A percentile compares a stretch with the other conserved stretches of the same genome.
Conservation (phyloP, 2,113 vertebrate species). For the Nymphicus hollandicus region DNA sequence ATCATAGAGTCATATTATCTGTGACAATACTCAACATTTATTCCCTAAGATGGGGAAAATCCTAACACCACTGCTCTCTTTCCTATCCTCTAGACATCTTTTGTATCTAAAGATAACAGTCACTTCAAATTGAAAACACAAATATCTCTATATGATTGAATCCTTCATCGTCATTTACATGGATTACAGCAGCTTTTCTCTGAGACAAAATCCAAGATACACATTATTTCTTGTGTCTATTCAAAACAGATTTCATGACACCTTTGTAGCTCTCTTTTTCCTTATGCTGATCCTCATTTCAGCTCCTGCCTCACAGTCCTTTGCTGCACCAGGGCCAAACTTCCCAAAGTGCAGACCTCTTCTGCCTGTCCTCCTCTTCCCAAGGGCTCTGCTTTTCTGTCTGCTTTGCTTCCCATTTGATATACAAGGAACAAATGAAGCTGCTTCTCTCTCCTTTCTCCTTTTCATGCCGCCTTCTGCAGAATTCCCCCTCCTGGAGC, state of each 20-base stretch:
- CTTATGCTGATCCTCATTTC: background rate
- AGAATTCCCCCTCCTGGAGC: background rate
- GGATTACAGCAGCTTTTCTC: background rate
- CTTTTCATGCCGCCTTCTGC: background rate
- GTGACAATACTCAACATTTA: background rate
- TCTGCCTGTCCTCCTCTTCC: background rate
- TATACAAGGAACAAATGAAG: background rate
- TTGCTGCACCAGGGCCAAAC: background rate
- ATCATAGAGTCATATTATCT: background rate
- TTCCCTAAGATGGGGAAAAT: background rate
- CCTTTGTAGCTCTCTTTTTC: background rate
- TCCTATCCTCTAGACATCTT: background rate
- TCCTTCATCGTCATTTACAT: background rate
- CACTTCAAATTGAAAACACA: background rate
- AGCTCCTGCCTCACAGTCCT: background rate
- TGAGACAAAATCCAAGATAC: background rate
- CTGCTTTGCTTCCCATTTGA: background rate
- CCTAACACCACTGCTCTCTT: background rate
- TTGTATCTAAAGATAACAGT: background rate
- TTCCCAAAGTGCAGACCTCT: background rate
- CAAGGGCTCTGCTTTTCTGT: background rate
- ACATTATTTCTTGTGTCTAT: background rate
- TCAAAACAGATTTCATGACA: background rate
- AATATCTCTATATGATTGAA: background rate
- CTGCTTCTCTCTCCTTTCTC: background rate